Percentiles rank a stretch among this genome's conserved stretches.
Evolutionary conservation across 92 coral and sea anemone species (phyloP).

Genomic region (Epizoanthus illoricatus): DNA sequence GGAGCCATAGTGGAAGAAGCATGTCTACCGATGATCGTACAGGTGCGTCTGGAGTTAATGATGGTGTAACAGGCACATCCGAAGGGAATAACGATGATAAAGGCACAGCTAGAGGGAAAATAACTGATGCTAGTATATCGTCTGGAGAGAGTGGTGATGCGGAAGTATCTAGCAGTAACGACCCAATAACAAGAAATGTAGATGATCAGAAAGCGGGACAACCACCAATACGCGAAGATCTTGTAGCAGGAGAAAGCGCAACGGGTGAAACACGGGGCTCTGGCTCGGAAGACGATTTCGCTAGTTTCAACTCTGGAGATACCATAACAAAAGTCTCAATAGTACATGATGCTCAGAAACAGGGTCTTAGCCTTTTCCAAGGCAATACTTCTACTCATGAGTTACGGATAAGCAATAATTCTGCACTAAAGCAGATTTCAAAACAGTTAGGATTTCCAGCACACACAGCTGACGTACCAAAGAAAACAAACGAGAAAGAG

Average conservation of each 20-base stretch:
- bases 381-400: constrained; percentile 2
- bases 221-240: neutral
- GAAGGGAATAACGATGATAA: neutral
- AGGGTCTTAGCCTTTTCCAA: constrained; percentile 5
- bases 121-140: neutral
- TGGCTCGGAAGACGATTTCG: neutral
- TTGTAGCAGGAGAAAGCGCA: constrained; percentile 21
- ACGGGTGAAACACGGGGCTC: constrained; percentile 10
- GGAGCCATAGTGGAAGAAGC: neutral
- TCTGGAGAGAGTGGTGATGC: neutral
- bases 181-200: neutral
- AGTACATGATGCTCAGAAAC: constrained; percentile 27
- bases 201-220: neutral
- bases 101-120: neutral
- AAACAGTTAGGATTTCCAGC: constrained; percentile 31
- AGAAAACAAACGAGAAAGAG: constrained; percentile 3
- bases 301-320: constrained; percentile 15
- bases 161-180: neutral
- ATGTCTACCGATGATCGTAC: neutral
- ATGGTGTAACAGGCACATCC: neutral
- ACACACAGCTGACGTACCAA: constrained; percentile 13
- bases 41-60: neutral
- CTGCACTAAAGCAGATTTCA: constrained; percentile 17
- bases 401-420: neutral
- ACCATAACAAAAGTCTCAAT: neutral